Evolutionary conservation across 2,797 vertebrate genomes (phyloP).

Genomic region (Squalus acanthias): DNA sequence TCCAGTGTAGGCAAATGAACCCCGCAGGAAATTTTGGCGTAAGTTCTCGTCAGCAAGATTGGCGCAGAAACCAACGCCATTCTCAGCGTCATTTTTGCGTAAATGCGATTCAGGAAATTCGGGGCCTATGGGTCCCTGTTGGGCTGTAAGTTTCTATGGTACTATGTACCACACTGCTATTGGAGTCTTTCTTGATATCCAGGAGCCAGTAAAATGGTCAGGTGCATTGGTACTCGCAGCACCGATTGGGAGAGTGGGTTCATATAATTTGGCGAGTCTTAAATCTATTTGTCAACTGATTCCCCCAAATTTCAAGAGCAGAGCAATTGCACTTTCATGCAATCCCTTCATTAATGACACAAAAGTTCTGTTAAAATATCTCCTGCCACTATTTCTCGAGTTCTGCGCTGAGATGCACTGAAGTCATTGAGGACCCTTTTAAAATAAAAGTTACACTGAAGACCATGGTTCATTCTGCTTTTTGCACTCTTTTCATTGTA

Average conservation of each 20-base stretch:
- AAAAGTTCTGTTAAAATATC: neutral
- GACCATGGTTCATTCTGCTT: no score
- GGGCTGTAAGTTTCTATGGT: neutral
- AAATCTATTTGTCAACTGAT: neutral
- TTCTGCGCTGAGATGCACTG: neutral
- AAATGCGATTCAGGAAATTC: neutral
- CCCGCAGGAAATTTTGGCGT: neutral
- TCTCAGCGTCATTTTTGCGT: neutral
- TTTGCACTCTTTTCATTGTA: no score
- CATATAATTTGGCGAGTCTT: no score
- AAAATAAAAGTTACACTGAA: neutral
- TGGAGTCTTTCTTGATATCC: neutral
- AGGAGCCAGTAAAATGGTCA: neutral
- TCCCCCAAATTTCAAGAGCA: neutral
- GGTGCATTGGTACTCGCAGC: neutral
- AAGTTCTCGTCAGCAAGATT: neutral
- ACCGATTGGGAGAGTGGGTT: neutral
- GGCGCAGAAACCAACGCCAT: neutral
- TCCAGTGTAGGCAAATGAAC: neutral
- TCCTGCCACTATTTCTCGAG: neutral
- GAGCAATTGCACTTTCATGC: neutral
- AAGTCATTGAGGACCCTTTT: neutral
- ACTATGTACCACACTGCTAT: no score
- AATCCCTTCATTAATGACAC: neutral
- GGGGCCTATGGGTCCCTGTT: neutral